Base-by-base conservation (phyloP, 1,140 invertebrate genomes). In the Drosophila pachea region DNA sequence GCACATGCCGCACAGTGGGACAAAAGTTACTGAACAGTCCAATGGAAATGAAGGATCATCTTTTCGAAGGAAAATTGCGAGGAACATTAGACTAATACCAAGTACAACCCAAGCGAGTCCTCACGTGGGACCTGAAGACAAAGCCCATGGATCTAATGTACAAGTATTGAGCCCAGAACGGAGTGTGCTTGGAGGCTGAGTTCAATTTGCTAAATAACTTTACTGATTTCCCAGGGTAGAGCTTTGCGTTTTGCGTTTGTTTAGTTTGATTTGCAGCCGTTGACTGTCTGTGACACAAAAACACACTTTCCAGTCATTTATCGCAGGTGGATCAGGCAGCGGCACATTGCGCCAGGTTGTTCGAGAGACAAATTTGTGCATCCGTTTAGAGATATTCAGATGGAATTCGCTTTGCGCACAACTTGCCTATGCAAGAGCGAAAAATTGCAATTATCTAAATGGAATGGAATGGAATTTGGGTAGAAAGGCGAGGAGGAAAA, bases 361-460 rank as follows among this genome's bases (percentile, higher is more conserved):
- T 81, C 81, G 75, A 83, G 49, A 71, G 73, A 66, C 66, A 74
- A 70, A 86, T 74, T 84, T 86, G 81, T 74, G 73, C 81, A 84
- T 69, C 50, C 81, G 69, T 76, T 81, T 76, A 76, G 81, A 84
- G 86, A 77, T 79, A 79, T 83, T 67, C 73, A 76, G 84, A 76
- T 79, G 76, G 53, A 62, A 71, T 65, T 68, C 76, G 75, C 68
- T 76, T 71, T 78, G 68, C 63, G 36, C 36, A 45, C 6, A 35
- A 47, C 43, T 22, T 32, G n/a, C n/a, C 32, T 16, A 35, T 35
- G 29, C 8, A 36, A 33, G 33, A 59, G 47, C 62, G 52, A 76
- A 75, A 82, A 86, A 65, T 74, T 68, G 74, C 74, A 84, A 86
- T 84, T 86, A 84, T 81, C 61, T 77, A 77, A 86, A 84, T 86